Conservation (phyloP, 2,797 vertebrate species). For the Sebastes oblongus region DNA sequence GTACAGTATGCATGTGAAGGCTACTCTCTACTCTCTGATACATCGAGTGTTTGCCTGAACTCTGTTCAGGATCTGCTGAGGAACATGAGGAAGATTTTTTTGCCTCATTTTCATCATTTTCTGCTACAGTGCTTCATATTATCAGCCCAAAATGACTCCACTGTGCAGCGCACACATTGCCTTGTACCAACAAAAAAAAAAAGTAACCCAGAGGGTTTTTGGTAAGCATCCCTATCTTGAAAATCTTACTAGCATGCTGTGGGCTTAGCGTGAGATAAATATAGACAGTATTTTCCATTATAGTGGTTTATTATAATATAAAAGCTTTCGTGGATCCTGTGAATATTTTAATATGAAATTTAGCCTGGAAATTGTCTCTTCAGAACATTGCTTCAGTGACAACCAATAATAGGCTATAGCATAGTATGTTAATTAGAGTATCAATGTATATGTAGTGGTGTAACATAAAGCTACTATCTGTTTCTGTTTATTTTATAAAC, state of each 20-base stretch:
- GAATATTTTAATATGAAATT: constrained; percentile 36
- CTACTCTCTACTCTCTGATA: background rate
- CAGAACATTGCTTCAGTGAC: background rate
- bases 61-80: background rate
- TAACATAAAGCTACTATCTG: background rate
- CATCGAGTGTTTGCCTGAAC: constrained; percentile 8
- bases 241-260: constrained; percentile 45
- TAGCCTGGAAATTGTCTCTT: background rate
- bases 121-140: constrained; percentile 18
- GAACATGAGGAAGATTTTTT: constrained; percentile 5
- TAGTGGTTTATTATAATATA: constrained; percentile 30
- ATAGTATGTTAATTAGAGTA: background rate
- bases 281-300: constrained; percentile 43
- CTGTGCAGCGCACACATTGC: constrained; percentile 6
- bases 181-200: constrained; percentile 20
- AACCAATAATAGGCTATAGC: background rate
- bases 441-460: background rate
- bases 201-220: constrained; percentile 46
- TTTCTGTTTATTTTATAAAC: background rate
- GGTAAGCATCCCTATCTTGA: constrained; percentile 35
- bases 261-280: constrained; percentile 34
- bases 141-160: constrained; percentile 27
- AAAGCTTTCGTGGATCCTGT: constrained; percentile 21
- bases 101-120: constrained; percentile 23
- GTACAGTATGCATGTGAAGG: background rate